Conservation (phyloP, 1,140 invertebrate genomes). For the Cherax destructor region DNA sequence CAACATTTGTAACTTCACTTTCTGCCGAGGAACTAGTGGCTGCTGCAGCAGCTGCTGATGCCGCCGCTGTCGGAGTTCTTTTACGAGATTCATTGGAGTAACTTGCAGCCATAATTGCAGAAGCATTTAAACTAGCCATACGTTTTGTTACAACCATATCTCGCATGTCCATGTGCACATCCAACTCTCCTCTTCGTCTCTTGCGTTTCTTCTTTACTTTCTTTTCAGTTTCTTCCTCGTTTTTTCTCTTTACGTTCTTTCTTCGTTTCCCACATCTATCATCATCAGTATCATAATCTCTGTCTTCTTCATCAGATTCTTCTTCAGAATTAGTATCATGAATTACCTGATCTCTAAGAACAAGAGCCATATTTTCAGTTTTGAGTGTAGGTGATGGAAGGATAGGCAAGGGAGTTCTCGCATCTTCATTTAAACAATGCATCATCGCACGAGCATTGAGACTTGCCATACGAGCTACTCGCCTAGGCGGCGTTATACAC, state of each 20-base stretch:
- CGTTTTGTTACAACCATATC: slow-evolving; percentile 88
- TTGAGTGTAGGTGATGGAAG: slow-evolving; percentile 47
- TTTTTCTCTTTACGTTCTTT: slow-evolving; percentile 70
- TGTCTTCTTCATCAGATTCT: slow-evolving; percentile 72
- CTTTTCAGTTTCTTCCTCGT: slow-evolving; percentile 58
- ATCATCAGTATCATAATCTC: slow-evolving; percentile 63
- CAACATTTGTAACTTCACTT: slow-evolving; percentile 71
- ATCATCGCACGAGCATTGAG: slow-evolving; percentile 94
- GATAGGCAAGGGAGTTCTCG: slow-evolving; percentile 77
- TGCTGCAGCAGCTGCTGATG: slow-evolving; percentile 39
- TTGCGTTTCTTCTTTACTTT: slow-evolving; percentile 69
- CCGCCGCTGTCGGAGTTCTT: slow-evolving; percentile 66
- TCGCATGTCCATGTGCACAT: slow-evolving; percentile 84
- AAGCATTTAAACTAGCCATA: slow-evolving; percentile 94
- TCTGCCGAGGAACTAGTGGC: slow-evolving; percentile 65
- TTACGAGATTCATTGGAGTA: slow-evolving; percentile 83
- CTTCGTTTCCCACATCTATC: slow-evolving; percentile 45
- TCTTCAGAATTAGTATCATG: slow-evolving; percentile 76
- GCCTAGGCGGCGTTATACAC: slow-evolving; percentile 18
- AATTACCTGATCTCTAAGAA: slow-evolving; percentile 71
- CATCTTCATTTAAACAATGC: slow-evolving; percentile 92
- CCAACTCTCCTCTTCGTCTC: slow-evolving; percentile 69
- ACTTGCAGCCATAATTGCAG: slow-evolving; percentile 92
- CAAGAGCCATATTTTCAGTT: slow-evolving; percentile 67
- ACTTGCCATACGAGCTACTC: slow-evolving; percentile 83